Base-by-base conservation (phyloP, 2,113 vertebrate genomes). In the Quiscalus mexicanus region DNA sequence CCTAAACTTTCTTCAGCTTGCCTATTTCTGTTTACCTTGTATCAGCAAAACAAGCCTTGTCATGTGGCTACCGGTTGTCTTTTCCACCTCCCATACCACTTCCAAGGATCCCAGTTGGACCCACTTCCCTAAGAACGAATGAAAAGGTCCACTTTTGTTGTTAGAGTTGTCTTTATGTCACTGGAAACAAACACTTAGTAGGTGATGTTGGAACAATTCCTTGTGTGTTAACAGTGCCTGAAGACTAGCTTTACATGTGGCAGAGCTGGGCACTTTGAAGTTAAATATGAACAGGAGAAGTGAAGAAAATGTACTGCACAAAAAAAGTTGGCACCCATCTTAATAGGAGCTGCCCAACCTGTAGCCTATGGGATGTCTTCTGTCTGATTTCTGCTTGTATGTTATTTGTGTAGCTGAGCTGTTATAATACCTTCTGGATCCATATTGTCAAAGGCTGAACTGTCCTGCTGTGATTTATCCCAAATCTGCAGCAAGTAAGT, bases 1-100 rank as follows among this genome's bases (percentile, higher is more conserved):
- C 84, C 55, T 80, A 88, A 86, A 87, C 85, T 93, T 92, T 94
- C 71, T 96, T 80, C 83, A 87, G 73, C 92, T 92, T 94, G 85
- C 82, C 92, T 90, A 6, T 90, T 96, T 56, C n/a, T 71, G 60
- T 93, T 80, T 71, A 56, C 56, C 56, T 81, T 89, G 80, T 92
- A 90, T 96, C 93, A 95, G 93, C 96, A 94, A 90, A 96, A 95
- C 31, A 0, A 95, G 93, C 73, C 88, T 90, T 18, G 2, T 90
- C 93, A 78, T 92, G 88, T 62, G 76, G 79, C 68, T 92, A 53
- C 83, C 2, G 62, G 88, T 77, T 80, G 49, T 75, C 82, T 95
- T 89, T 69, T 92, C 64, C 69, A 78, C 64, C 82, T 95, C 50
- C 82, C 41, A 69, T 78, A 77, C 60, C 63, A 63, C 64, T 81